These are phyloP conservation scores for Narcine bancroftii DNA, from an alignment of 2,113 vertebrate genomes.

Conservation along the genomic window DNA sequence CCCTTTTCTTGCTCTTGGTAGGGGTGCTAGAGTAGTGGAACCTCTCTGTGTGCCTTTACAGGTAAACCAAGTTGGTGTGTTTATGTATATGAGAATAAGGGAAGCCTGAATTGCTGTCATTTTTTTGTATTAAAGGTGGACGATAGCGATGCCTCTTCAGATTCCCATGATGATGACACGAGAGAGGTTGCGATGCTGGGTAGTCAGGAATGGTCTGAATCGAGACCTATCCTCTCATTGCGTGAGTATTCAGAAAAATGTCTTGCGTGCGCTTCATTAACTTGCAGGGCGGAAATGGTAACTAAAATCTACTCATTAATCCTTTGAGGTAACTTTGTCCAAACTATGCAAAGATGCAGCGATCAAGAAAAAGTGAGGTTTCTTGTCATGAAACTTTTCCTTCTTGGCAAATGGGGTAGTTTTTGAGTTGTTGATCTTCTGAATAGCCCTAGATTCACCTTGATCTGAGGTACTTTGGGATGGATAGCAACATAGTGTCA, in stretches of 20 bases:
- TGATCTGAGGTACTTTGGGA: too few species aligned
- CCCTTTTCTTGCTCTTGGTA: too few species aligned
- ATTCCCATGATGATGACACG: conserved; percentile 65
- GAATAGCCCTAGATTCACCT: neutral
- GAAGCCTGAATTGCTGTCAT: neutral
- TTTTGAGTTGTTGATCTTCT: neutral
- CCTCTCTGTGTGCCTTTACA: too few species aligned
- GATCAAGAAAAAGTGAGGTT: neutral
- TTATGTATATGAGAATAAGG: too few species aligned
- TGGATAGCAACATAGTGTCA: too few species aligned
- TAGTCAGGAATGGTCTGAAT: conserved; percentile 68
- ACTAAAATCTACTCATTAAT: neutral
- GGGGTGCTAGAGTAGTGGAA: too few species aligned
- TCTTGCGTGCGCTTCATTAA: too few species aligned
- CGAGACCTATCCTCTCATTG: conserved; percentile 78
- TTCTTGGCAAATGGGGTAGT: neutral
- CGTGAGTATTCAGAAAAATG: conserved; percentile 64
- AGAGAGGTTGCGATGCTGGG: conserved; percentile 59
- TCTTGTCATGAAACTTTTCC: neutral
- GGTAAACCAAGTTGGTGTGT: too few species aligned
- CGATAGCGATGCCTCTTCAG: conserved; percentile 69
- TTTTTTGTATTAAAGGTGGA: conserved; percentile 47
- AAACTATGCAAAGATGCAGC: neutral
- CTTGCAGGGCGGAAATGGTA: neutral
- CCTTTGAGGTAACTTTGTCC: neutral